Evolutionary conservation across 2,888 invertebrate genomes (phyloP).

Genomic region (Dendrolimus pini): DNA sequence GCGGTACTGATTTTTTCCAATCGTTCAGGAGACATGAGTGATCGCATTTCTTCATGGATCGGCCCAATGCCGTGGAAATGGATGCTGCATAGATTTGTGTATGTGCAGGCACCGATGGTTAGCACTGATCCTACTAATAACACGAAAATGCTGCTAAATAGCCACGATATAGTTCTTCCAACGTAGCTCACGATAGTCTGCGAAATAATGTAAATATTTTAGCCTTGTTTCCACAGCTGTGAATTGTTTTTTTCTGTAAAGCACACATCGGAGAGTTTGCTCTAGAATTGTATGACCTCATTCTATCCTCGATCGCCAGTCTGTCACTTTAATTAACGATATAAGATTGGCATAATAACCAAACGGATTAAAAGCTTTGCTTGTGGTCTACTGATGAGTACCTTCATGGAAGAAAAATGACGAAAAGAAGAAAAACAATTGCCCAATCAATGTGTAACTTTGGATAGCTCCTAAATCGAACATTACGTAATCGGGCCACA

Average conservation of each 20-base stretch:
- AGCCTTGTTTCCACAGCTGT: not conserved
- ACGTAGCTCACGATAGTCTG: constrained; percentile 55
- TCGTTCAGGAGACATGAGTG: constrained; percentile 75
- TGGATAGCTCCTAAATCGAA: too few species aligned
- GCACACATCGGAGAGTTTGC: too few species aligned
- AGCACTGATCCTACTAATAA: constrained; percentile 66
- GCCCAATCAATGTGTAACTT: too few species aligned
- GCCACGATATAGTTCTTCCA: constrained; percentile 50
- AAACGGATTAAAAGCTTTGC: not conserved
- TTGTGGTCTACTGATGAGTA: too few species aligned
- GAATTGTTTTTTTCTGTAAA: too few species aligned
- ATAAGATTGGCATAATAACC: not conserved
- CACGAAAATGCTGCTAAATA: constrained; percentile 58
- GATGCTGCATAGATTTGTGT: constrained; percentile 79
- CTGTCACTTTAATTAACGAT: not conserved
- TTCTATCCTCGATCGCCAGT: too few species aligned
- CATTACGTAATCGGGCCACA: too few species aligned
- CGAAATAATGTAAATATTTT: constrained; percentile 17
- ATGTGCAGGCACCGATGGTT: constrained; percentile 72
- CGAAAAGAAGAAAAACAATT: too few species aligned
- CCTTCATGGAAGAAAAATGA: too few species aligned
- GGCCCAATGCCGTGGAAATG: constrained; percentile 78
- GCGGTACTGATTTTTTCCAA: constrained; percentile 77
- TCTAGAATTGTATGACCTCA: too few species aligned
- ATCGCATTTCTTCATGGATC: constrained; percentile 74